Evolutionary conservation across 92 coral and sea anemone species (phyloP), one percentile per base, ranked within the genome.

Genomic region (Zoanthus solanderi): DNA sequence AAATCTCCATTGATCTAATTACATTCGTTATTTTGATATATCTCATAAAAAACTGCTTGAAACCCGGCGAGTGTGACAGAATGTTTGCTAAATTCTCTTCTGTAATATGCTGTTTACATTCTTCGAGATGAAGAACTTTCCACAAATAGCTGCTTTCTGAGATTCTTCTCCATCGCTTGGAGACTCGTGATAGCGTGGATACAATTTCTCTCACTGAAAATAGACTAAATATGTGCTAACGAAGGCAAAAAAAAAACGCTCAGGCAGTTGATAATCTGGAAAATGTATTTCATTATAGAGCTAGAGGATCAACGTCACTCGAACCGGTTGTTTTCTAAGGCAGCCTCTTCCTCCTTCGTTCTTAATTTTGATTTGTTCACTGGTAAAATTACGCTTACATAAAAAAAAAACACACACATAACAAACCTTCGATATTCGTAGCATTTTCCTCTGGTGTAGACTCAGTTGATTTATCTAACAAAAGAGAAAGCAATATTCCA

Each of bases 41-140:
- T 80, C 85, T 80, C 69, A 80, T 58, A 80, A 75, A 80, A 80
- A 80, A 80, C 65, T 80, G 74, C 5, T 73, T 88, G 28, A 88
- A 80, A 17, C 69, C 85, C 37, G 44, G 78, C 52, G 92, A 86
- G 85, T 89, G 92, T 23, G 86, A 76, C 84, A 83, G 83, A 52
- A 85, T 90, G 68, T 73, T 89, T 48, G 57, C 63, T 53, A 89
- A 65, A 46, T 78, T 84, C 60, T 37, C 89, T 84, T 84, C 66
- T 23, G 32, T 69, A 56, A 89, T 78, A 84, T 69, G 61, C 58
- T 75, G 47, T 83, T 83, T 89, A 87, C 92, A 84, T 76, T 89
- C 92, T 65, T 84, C 89, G 72, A 84, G 74, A 85, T 77, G 78
- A 45, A 89, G 75, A 76, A 65, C 9, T 18, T n/a, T 76, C 89